Base-by-base conservation (phyloP, 2,797 vertebrate genomes). In the Poecilia picta region DNA sequence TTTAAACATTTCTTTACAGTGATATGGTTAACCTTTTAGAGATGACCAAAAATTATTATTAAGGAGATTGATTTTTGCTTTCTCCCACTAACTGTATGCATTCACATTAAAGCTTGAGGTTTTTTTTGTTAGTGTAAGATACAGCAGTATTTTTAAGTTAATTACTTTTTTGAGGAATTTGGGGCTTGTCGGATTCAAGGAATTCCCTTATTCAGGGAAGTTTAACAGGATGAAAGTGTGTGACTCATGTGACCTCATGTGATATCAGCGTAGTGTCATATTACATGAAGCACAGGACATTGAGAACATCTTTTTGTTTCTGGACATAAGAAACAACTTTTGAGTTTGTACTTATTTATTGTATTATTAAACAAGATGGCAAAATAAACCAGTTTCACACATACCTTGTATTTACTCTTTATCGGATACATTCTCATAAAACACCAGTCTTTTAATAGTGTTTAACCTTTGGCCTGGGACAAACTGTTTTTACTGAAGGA, bases 241-340 rank as follows among this genome's bases (percentile, higher is more conserved):
- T 79, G 74, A 64, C 28, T 83, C 68, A 77, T 70, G 39, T 70
- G 66, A 6, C 57, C 2, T 74, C 85, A 81, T 83, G 81, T 86
- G 84, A 81, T 62, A 68, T 45, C 68, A 79, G 46, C 8, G 6
- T 25, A 31, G 73, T 25, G 31, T 79, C 49, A 78, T 74, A 41
- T 23, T 78, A 31, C 41, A 77, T 12, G 11, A 64, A 11, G 16
- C 59, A 57, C 16, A 43, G 51, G 57, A 75, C 28, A 43, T 25
- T 79, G 10, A 47, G 43, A 73, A 76, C 8, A 70, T 70, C 2
- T n/a, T 72, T 41, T n/a, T n/a, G 53, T 47, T 72, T 15, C 72
- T 33, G 45, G 5, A 25, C 8, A 41, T 20, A 75, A 68, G 25
- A n/a, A 70, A 41, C 3, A n/a, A 43, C 31, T 72, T 75, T 36